These are phyloP conservation scores for Caenorhabditis brenneri DNA, from an alignment of 1,140 invertebrate species.

Conservation along the genomic window DNA sequence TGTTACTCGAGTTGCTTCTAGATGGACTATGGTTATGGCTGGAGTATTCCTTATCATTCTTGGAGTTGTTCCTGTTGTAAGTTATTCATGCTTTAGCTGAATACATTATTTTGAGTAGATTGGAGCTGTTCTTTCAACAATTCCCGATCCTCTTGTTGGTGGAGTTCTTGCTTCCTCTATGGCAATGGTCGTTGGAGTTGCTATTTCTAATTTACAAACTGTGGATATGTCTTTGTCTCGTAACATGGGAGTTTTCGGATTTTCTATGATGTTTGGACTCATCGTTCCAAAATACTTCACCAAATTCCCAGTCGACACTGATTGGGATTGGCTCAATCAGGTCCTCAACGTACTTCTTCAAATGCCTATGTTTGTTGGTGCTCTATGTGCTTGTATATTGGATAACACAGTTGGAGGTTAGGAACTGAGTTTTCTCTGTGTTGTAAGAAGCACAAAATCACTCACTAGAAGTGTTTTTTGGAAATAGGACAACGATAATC, in stretches of 20 bases:
- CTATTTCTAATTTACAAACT: constrained; percentile 64
- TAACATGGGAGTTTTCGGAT: constrained; percentile 72
- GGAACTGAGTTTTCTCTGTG: not conserved
- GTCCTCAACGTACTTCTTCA: constrained; percentile 58
- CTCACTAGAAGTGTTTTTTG: not conserved
- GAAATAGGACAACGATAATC: not conserved
- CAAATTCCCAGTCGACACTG: constrained; percentile 34
- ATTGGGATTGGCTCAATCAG: constrained; percentile 52
- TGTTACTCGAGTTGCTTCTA: constrained; percentile 64
- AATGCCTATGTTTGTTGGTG: constrained; percentile 72
- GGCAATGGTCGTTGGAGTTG: constrained; percentile 72
- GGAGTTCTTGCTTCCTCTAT: constrained; percentile 70
- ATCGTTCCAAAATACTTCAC: constrained; percentile 70
- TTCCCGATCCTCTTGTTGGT: constrained; percentile 70
- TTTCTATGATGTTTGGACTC: constrained; percentile 72
- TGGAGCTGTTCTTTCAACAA: constrained; percentile 69
- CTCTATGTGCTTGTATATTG: constrained; percentile 71
- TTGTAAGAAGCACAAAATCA: not conserved
- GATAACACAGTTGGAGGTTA: constrained; percentile 72
- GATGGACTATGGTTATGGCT: constrained; percentile 65
- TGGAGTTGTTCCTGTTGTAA: constrained; percentile 56
- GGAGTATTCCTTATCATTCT: constrained; percentile 65
- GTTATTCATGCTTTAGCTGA: not conserved
- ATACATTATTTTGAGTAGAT: constrained; percentile 54
- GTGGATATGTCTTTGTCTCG: constrained; percentile 71